These are phyloP conservation scores for Cricetomys ansorgei DNA, from an alignment of 2,113 vertebrate genomes.

Conservation along the genomic window DNA sequence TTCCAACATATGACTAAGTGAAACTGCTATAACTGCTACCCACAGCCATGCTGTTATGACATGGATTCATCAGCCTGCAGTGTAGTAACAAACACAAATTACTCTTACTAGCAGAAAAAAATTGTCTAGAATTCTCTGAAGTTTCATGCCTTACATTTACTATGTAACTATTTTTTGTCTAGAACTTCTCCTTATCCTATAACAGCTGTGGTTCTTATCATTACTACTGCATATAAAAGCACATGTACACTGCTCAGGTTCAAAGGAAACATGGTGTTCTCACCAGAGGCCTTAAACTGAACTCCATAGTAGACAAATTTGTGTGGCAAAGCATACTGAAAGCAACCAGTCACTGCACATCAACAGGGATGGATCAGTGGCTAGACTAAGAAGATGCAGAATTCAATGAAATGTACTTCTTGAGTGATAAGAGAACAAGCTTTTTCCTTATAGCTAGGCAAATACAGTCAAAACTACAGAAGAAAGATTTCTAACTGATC, in stretches of 20 bases:
- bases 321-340: not conserved
- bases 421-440: not conserved
- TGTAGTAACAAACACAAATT: not conserved
- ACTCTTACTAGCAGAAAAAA: not conserved
- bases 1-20: not conserved
- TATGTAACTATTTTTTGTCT: not conserved
- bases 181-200: not conserved
- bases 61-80: not conserved
- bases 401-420: not conserved
- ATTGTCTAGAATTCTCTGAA: not conserved
- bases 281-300: not conserved
- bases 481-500: not conserved
- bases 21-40: not conserved
- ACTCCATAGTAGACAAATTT: not conserved
- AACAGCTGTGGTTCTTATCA: not conserved
- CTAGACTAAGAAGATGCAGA: not conserved
- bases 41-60: not conserved
- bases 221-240: not conserved
- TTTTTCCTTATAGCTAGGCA: not conserved
- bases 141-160: not conserved
- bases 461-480: not conserved
- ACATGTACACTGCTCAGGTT: not conserved
- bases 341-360: not conserved
- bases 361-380: not conserved
- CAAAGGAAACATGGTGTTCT: not conserved